Evolutionary conservation across 2,113 vertebrate species (phyloP), one percentile per base, ranked within the genome.

Genomic region (Scomber japonicus): DNA sequence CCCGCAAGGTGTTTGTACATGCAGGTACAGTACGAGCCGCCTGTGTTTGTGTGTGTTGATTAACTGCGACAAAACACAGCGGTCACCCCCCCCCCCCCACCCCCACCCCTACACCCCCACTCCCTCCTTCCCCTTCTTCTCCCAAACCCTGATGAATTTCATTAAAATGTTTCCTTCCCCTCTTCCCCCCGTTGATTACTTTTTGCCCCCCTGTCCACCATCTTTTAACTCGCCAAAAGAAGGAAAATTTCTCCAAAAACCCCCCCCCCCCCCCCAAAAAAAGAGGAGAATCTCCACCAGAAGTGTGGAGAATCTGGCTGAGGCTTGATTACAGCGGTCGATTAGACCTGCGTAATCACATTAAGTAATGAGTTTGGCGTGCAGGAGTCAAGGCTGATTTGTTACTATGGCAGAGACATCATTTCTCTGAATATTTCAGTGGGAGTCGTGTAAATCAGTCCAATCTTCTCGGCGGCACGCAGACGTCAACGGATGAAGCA

Each of bases 351-450:
- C 19, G 44, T 73, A 82, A 81, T 89, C 55, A 80, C 72, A 71
- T 75, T 80, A 90, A 80, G 75, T 87, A 75, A 89, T 86, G 76
- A 83, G 83, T 82, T 81, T 81, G 78, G 66, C 63, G 4, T 21
- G 9, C 19, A 67, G 49, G 67, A 76, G 74, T 80, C 67, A 60
- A 61, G 46, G 53, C 72, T 81, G 86, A 86, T 86, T 82, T 81
- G 83, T 84, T 73, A 19, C 75, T 62, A 62, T 80, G 82, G 75
- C 45, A 31, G 81, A 85, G 57, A 62, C 49, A 81, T 85, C 17
- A 64, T 81, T 75, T 71, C 55, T 51, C 53, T 73, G 67, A 61
- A 83, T 77, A 48, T 66, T 83, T 81, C 53, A 79, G 61, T 17
- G 0, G 80, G 71, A 63, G 59, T 64, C 6, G 6, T 48, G 71